Evolutionary conservation across 1,140 invertebrate genomes (phyloP).

Genomic region (Plectrocnemia conspersa): DNA sequence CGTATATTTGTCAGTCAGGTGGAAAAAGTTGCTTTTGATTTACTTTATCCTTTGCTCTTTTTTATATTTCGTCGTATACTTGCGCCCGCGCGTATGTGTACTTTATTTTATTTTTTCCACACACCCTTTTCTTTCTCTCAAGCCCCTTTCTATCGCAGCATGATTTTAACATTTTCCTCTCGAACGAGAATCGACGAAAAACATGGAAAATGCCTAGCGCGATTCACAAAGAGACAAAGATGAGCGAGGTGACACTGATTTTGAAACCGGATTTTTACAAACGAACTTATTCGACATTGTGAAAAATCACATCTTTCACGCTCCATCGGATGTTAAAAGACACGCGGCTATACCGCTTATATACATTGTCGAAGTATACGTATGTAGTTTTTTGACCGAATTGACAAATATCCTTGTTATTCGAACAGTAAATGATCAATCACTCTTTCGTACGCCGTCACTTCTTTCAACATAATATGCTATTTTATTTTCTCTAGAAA

Average conservation of each 20-base stretch:
- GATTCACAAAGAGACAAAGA: background rate
- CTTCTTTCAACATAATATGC: no score
- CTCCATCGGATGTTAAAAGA: no score
- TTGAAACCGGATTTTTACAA: constrained; percentile 9
- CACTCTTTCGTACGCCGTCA: no score
- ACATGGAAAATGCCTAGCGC: constrained; percentile 1
- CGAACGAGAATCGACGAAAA: constrained; percentile 1
- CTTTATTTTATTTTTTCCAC: no score
- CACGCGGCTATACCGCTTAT: no score
- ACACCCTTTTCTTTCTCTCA: constrained; percentile 17
- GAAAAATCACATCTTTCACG: constrained; percentile 7
- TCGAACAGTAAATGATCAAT: no score
- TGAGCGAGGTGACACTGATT: constrained; percentile 3
- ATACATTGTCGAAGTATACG: no score
- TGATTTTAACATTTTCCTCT: constrained; percentile 23
- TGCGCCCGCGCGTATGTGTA: no score
- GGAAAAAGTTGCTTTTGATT: constrained; percentile 34
- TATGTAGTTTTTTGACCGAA: no score
- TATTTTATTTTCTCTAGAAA: no score
- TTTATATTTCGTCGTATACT: no score
- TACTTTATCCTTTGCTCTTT: constrained; percentile 31
- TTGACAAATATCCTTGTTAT: no score
- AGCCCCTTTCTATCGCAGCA: constrained; percentile 8
- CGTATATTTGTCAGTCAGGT: constrained; percentile 30
- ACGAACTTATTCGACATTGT: constrained; percentile 8